Evolutionary conservation across 2,113 vertebrate genomes (phyloP).

Genomic region (Pogonocichla stellata): DNA sequence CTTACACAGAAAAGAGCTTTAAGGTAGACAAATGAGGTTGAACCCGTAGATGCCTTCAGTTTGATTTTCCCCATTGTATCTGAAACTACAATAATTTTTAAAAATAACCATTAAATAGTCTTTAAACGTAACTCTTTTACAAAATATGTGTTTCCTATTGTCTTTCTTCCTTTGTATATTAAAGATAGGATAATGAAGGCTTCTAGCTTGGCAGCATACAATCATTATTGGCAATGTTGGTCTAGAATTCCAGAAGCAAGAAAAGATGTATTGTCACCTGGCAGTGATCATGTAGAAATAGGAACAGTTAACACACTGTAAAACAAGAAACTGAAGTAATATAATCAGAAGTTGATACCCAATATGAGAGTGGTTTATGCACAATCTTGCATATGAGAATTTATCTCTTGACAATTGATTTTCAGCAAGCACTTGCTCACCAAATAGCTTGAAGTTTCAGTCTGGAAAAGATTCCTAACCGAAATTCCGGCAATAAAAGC

Average conservation of each 20-base stretch:
- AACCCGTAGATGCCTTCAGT: neutral
- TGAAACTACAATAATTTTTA: neutral
- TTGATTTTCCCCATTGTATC: neutral
- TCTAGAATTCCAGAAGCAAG: neutral
- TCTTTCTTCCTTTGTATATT: neutral
- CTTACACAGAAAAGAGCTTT: neutral
- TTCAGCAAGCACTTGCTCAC: neutral
- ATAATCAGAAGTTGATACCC: neutral
- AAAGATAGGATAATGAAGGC: neutral
- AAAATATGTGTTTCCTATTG: neutral
- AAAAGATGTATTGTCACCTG: neutral
- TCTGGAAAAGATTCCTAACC: conserved; percentile 66
- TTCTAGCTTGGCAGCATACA: neutral
- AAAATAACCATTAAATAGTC: neutral
- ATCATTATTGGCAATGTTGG: neutral
- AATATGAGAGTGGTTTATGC: neutral
- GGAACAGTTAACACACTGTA: neutral
- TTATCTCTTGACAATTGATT: neutral
- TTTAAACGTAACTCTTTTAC: neutral
- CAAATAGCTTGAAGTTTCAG: conserved; percentile 70
- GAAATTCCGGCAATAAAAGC: conserved; percentile 46
- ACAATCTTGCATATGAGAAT: neutral
- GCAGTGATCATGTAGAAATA: neutral
- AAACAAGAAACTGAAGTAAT: neutral
- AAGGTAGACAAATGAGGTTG: neutral